phyloP scores from a whole-genome alignment of 53 echinoderm and acorn worm genomes.

The Temnopleurus reevesii region DNA sequence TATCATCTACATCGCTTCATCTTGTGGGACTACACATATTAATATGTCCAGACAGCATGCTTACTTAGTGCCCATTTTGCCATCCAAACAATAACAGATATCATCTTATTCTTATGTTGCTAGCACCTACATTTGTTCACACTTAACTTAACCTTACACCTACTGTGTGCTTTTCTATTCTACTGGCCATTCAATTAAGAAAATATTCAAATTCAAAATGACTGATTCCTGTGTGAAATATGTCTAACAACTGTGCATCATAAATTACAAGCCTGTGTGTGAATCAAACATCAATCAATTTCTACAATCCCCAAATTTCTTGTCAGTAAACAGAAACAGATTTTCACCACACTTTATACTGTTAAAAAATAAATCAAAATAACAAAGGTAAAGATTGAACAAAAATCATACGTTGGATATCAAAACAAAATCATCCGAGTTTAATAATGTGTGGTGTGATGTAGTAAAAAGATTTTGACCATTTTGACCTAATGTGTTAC shows the following conservation, averaged over 20 bases:
- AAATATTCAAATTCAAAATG: not conserved
- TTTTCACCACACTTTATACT: too few species aligned
- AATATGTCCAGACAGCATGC: not conserved
- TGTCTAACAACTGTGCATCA: not conserved
- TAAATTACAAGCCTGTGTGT: not conserved
- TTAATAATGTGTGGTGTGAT: too few species aligned
- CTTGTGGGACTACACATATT: not conserved
- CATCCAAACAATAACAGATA: too few species aligned
- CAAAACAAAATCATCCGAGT: too few species aligned
- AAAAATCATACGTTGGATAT: too few species aligned
- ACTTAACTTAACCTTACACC: not conserved
- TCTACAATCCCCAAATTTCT: not conserved
- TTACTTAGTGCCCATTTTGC: not conserved
- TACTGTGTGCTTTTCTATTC: not conserved
- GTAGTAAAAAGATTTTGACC: too few species aligned
- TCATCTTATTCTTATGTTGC: too few species aligned
- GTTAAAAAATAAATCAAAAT: too few species aligned
- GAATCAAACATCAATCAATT: not conserved
- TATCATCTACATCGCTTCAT: not conserved
- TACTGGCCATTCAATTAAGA: not conserved
- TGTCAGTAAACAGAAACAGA: too few species aligned
- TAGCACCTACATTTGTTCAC: not conserved
- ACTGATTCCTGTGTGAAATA: not conserved
- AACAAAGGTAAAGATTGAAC: too few species aligned
- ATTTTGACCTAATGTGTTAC: too few species aligned